Evolutionary conservation across 2,888 invertebrate genomes (phyloP), one percentile per base, ranked within the genome.

Genomic region (Spatulosminthurus flaviceps): DNA sequence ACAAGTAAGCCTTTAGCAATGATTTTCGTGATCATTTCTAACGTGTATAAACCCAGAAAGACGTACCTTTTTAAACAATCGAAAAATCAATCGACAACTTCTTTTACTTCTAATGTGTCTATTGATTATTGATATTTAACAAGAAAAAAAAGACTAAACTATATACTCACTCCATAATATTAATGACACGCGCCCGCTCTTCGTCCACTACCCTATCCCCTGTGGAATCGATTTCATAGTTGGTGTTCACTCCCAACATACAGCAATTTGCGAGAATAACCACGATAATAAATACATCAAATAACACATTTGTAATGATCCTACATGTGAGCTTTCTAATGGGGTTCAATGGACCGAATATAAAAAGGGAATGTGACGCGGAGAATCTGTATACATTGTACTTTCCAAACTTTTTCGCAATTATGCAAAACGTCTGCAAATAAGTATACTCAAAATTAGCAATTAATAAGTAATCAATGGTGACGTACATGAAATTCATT

Each of bases 381-480:
- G 96, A 95, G 90, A 97, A 97, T 84, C 97, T 93, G 89, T 96
- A 95, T 88, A 97, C 96, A 90, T 95, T 96, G 90, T 96, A 95
- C 89, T 96, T 96, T 82, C 94, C 93, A 89, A 96, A 96, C 87
- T 96, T 91, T 88, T 95, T 95, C 82, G 96, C 95, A 84, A 97
- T 95, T 89, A 97, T 96, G 89, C 97, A 96, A 90, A 97, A 97
- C 81, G 97, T 96, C 97, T 97, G 94, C 16, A 91, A 91, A 85
- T 9, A 41, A 34, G 7, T 41, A 13, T 9, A 13, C 13, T 41
- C 41, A 41, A 9, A 41, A 13, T 41, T 41, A 41, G 41, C 41
- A 41, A 9, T 9, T 9, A 41, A 41, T 41, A 13, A 41, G 9
- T 41, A 9, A 13, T 9, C 7, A 41, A 41, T 9, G 41, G 41